Conservation (phyloP, 2,797 vertebrate genomes). For the Mus caroli region DNA sequence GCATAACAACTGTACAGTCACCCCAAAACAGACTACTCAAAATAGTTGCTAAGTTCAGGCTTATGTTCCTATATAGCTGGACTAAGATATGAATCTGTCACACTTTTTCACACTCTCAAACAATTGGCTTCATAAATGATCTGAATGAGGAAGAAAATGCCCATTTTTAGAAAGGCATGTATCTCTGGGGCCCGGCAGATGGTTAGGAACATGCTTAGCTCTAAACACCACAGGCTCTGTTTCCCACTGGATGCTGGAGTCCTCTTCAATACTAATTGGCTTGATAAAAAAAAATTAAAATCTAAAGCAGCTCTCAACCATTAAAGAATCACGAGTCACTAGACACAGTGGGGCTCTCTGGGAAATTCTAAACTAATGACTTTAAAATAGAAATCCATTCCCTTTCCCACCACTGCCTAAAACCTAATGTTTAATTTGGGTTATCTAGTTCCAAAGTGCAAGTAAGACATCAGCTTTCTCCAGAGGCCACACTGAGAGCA, state of each 20-base stretch:
- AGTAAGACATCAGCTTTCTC: constrained; percentile 9
- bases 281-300: constrained; percentile 47
- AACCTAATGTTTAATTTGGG: constrained; percentile 13
- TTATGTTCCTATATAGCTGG: neutral
- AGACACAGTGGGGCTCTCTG: constrained; percentile 41
- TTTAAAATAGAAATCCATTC: constrained; percentile 66
- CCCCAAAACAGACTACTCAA: neutral
- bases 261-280: neutral
- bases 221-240: neutral
- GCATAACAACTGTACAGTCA: neutral
- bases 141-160: neutral
- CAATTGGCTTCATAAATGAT: neutral
- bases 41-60: neutral
- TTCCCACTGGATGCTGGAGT: neutral
- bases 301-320: constrained; percentile 48
- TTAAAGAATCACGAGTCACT: constrained; percentile 57
- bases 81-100: constrained; percentile 9
- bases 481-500: neutral
- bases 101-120: neutral
- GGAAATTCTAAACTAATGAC: constrained; percentile 33
- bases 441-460: neutral
- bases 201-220: neutral
- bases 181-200: neutral
- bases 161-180: neutral
- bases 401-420: neutral